Conservation (phyloP, 2,888 invertebrate species). For the Coelogynopora nodosa region DNA sequence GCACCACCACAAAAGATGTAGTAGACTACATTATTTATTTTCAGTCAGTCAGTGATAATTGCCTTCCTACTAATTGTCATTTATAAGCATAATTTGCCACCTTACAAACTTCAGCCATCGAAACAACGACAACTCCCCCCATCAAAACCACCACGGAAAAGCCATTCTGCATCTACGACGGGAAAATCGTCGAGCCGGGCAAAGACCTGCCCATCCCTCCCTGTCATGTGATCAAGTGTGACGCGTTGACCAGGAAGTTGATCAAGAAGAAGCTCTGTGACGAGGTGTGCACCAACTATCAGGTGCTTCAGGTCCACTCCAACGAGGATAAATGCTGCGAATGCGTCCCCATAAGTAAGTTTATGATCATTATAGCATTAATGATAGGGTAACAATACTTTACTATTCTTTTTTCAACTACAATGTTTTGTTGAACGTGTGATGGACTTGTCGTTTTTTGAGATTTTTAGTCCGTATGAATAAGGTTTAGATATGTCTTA, state of each 20-base stretch:
- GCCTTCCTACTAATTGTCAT: neutral
- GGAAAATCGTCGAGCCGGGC: neutral
- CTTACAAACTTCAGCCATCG: neutral
- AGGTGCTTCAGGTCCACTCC: neutral
- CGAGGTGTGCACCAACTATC: neutral
- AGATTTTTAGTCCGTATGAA: too few species aligned
- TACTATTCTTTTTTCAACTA: too few species aligned
- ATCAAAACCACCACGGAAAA: neutral
- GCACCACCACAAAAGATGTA: too few species aligned
- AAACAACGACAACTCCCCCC: neutral
- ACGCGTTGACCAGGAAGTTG: neutral
- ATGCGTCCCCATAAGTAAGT: conserved; percentile 27
- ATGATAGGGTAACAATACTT: too few species aligned
- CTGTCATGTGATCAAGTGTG: neutral
- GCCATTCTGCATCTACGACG: conserved; percentile 24
- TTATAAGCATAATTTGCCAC: neutral
- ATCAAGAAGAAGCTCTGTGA: neutral
- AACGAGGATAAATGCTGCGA: conserved; percentile 32
- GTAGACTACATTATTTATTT: too few species aligned
- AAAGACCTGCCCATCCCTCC: neutral
- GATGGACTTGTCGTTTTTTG: too few species aligned
- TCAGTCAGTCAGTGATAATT: too few species aligned
- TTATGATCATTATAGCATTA: too few species aligned
- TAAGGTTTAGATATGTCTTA: too few species aligned
- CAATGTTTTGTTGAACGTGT: too few species aligned